These are phyloP conservation scores for Anolis carolinensis DNA, from an alignment of 2,113 vertebrate genomes.

Conservation along the genomic window DNA sequence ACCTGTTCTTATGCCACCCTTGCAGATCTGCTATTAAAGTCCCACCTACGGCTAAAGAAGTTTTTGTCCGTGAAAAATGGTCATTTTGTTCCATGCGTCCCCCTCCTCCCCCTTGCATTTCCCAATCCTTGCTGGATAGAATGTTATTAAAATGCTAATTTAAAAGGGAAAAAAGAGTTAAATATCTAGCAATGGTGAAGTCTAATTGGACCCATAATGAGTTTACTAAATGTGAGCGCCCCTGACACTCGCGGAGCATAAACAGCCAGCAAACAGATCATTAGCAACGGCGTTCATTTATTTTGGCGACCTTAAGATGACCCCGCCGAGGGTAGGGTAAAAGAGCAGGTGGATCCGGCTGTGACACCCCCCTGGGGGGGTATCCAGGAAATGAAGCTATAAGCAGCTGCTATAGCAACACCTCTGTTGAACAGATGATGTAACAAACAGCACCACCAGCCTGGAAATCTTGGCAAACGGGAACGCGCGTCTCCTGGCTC, in stretches of 20 bases:
- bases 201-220: constrained; percentile 86
- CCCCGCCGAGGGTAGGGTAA: constrained; percentile 80
- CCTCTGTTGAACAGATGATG: constrained; percentile 76
- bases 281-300: constrained; percentile 84
- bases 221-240: constrained; percentile 83
- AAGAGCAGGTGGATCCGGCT: constrained; percentile 83
- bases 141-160: constrained; percentile 88
- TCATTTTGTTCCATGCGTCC: constrained; percentile 76
- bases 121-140: constrained; percentile 73
- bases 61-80: constrained; percentile 83
- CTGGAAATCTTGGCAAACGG: constrained; percentile 66
- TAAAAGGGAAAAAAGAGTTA: constrained; percentile 84
- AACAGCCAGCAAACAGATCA: constrained; percentile 84
- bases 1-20: constrained; percentile 51
- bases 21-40: constrained; percentile 78
- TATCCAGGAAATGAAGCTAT: constrained; percentile 78
- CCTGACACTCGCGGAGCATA: constrained; percentile 83
- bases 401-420: constrained; percentile 79
- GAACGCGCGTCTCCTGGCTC: constrained; percentile 33
- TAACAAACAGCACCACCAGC: constrained; percentile 65
- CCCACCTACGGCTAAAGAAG: constrained; percentile 79
- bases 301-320: constrained; percentile 81
- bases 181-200: constrained; percentile 82
- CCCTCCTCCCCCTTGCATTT: background rate
- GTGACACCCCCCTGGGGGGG: constrained; percentile 79